phyloP scores from a whole-genome alignment of 2,888 invertebrate genomes.

The Amiota mariae region DNA sequence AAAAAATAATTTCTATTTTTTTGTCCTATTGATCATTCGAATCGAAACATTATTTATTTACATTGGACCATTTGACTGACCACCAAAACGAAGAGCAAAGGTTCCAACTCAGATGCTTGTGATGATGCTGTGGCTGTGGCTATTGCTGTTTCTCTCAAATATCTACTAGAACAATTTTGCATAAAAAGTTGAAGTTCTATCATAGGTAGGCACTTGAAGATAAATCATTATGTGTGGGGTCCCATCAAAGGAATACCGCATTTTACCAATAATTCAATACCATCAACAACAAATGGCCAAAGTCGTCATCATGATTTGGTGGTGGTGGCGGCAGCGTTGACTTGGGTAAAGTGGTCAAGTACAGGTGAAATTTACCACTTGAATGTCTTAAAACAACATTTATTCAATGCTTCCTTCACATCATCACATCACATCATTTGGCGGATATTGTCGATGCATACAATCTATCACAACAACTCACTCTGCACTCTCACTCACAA shows the following conservation, averaged over 20 bases:
- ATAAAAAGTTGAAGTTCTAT: conserved; percentile 12
- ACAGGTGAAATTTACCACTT: conserved; percentile 67
- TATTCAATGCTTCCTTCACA: conserved; percentile 37
- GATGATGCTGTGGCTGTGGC: neutral
- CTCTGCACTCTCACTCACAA: too few relatives aligned
- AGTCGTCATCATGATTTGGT: conserved; percentile 56
- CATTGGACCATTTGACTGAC: neutral
- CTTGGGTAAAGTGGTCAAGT: too few relatives aligned
- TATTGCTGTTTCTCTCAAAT: too few relatives aligned
- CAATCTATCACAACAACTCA: too few relatives aligned
- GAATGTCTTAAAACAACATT: conserved; percentile 64
- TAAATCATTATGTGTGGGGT: conserved; percentile 53
- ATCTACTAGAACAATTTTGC: neutral
- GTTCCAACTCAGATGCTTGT: neutral
- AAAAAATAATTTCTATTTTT: too few relatives aligned
- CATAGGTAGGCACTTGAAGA: neutral
- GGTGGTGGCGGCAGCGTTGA: too few relatives aligned
- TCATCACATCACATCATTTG: too few relatives aligned
- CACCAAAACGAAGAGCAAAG: conserved; percentile 16
- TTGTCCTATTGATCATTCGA: neutral
- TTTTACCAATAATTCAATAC: conserved; percentile 30
- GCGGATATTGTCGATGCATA: too few relatives aligned
- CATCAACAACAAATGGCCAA: conserved; percentile 39
- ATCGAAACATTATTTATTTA: neutral
- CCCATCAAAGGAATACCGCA: conserved; percentile 58